A percentile compares a stretch with the other conserved stretches of the same genome.
Conservation (phyloP, 2,888 invertebrate species). For the Folsomia candida region DNA sequence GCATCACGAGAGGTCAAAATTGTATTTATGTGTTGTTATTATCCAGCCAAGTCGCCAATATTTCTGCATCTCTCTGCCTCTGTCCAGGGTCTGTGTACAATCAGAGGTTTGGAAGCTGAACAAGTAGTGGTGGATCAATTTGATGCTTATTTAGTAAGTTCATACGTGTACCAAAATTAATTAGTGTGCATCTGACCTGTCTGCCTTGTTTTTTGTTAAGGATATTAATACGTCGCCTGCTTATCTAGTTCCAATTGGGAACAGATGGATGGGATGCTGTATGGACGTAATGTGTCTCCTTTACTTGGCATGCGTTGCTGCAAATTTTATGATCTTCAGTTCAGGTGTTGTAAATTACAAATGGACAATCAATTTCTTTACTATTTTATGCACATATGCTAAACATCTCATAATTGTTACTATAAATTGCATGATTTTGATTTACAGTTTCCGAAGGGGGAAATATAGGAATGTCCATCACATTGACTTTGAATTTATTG, state of each 20-base stretch:
- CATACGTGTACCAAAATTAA: no score
- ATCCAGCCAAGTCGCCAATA: constrained; percentile 70
- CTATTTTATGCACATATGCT: background rate
- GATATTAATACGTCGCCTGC: constrained; percentile 33
- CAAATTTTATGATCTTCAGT: constrained; percentile 65
- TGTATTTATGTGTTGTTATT: no score
- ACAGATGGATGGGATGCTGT: constrained; percentile 92
- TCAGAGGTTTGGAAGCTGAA: constrained; percentile 82
- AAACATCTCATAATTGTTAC: background rate
- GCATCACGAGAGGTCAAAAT: no score
- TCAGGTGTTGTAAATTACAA: constrained; percentile 64
- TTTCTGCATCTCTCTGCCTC: constrained; percentile 88
- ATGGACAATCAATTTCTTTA: constrained; percentile 40
- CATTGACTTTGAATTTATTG: constrained; percentile 36
- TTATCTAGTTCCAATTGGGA: constrained; percentile 63
- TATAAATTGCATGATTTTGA: background rate
- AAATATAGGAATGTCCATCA: constrained; percentile 44
- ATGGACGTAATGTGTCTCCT: constrained; percentile 82
- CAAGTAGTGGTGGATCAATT: constrained; percentile 73
- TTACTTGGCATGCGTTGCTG: constrained; percentile 80
- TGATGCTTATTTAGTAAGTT: constrained; percentile 58
- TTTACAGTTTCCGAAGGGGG: background rate
- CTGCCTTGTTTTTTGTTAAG: no score
- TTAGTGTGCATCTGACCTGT: no score
- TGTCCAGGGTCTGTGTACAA: constrained; percentile 84